Conservation (phyloP, 2,113 vertebrate genomes). For the Corythornis cristatus region DNA sequence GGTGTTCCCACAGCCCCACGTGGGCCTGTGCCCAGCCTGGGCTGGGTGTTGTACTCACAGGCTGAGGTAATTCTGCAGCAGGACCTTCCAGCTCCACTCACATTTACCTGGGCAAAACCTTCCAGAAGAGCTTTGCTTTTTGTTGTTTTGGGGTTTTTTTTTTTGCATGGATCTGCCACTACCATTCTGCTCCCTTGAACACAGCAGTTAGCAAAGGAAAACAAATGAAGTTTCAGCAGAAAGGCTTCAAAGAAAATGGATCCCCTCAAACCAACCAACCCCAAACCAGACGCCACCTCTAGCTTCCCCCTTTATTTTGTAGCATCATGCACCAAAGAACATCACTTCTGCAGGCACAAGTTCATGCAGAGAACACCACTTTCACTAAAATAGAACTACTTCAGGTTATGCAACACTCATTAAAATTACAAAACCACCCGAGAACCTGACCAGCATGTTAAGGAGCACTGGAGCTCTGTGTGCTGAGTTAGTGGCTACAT, state of each 20-base stretch:
- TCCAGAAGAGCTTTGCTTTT: background rate
- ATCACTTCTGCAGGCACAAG: slow-evolving; percentile 32
- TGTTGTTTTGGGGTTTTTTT: background rate
- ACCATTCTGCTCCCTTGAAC: background rate
- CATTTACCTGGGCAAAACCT: background rate
- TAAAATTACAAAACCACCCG: slow-evolving; percentile 15
- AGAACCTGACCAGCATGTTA: slow-evolving; percentile 20
- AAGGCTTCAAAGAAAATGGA: background rate
- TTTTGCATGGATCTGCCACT: background rate
- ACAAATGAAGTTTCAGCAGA: background rate
- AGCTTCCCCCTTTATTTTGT: slow-evolving; percentile 1
- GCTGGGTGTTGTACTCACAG: background rate
- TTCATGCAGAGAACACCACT: slow-evolving; percentile 65
- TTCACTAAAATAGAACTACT: slow-evolving; percentile 43
- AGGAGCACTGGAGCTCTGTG: background rate
- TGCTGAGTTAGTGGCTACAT: slow-evolving; percentile 28
- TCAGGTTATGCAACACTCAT: slow-evolving; percentile 55
- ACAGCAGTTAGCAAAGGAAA: background rate
- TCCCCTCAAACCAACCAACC: too few relatives aligned
- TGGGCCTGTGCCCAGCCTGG: too few relatives aligned
- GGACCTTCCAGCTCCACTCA: fast-evolving
- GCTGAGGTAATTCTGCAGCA: background rate
- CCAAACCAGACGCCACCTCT: background rate
- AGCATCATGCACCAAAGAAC: slow-evolving; percentile 31
- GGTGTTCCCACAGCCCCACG: too few relatives aligned